Evolutionary conservation across 2,113 vertebrate genomes (phyloP).

Genomic region (Melanerpes formicivorus): DNA sequence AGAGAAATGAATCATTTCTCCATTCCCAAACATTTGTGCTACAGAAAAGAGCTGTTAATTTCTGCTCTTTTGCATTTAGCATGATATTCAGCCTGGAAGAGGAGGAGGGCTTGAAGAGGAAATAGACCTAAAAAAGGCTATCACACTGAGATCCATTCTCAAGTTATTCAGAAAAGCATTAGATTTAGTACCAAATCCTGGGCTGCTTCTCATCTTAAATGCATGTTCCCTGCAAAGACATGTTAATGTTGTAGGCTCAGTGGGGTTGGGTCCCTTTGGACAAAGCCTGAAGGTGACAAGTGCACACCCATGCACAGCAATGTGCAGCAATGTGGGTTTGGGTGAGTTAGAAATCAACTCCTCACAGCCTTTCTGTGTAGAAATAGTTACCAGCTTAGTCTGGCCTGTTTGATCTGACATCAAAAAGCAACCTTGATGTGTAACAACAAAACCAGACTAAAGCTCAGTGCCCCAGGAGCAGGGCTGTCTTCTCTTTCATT

Average conservation of each 20-base stretch:
- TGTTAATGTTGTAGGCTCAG: not conserved
- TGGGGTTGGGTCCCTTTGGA: not conserved
- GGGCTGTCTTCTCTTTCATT: not conserved
- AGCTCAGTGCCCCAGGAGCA: not conserved
- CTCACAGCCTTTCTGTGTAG: not conserved
- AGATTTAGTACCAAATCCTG: not conserved
- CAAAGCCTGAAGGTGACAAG: not conserved
- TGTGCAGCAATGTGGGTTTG: not conserved
- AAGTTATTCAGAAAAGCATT: not conserved
- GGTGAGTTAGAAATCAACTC: not conserved
- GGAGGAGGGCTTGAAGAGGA: not conserved
- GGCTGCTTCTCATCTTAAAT: not conserved
- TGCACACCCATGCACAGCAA: not conserved
- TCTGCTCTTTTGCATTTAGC: not conserved
- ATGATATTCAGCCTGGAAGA: not conserved
- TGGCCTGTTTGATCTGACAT: not conserved
- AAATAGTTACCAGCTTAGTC: not conserved
- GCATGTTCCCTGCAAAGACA: not conserved
- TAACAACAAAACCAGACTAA: not conserved
- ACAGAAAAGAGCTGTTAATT: conserved; percentile 7
- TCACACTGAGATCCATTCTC: not conserved
- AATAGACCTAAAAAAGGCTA: not conserved
- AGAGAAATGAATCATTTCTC: not conserved
- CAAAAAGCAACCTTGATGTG: not conserved
- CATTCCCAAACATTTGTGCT: not conserved